Evolutionary conservation across 1,140 invertebrate genomes (phyloP).

Genomic region (Steinernema khuongi): DNA sequence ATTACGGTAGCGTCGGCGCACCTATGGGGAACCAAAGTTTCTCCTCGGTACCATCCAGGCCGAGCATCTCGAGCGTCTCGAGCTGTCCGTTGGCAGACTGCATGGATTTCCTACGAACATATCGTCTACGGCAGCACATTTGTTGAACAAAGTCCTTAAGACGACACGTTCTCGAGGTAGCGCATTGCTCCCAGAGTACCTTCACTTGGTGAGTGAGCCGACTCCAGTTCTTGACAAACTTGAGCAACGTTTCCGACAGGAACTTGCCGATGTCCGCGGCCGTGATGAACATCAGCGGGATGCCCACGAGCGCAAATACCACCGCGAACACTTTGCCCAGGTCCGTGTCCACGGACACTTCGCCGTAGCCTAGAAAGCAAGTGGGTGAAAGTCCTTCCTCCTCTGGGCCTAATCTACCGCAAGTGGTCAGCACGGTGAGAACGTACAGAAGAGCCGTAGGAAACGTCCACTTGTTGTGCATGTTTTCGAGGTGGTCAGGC

Average conservation of each 20-base stretch:
- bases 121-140: slow-evolving; percentile 46
- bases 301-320: slow-evolving; percentile 58
- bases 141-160: slow-evolving; percentile 35
- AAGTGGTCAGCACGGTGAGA: slow-evolving; percentile 56
- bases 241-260: slow-evolving; percentile 57
- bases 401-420: slow-evolving; percentile 38
- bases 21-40: slow-evolving; percentile 59
- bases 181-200: slow-evolving; percentile 28
- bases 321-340: slow-evolving; percentile 58
- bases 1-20: slow-evolving; percentile 7
- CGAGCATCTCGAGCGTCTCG: slow-evolving; percentile 52
- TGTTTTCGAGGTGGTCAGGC: slow-evolving; percentile 53
- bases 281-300: slow-evolving; percentile 59
- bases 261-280: slow-evolving; percentile 59
- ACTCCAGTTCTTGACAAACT: slow-evolving; percentile 56
- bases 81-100: slow-evolving; percentile 50
- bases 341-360: slow-evolving; percentile 58
- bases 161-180: neutral
- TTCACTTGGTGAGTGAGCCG: slow-evolving; percentile 45
- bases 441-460: slow-evolving; percentile 56
- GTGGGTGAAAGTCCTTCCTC: neutral
- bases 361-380: slow-evolving; percentile 53
- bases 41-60: slow-evolving; percentile 48
- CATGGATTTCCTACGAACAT: slow-evolving; percentile 52
- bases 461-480: slow-evolving; percentile 59